Evolutionary conservation across 2,113 vertebrate genomes (phyloP).

Genomic region (Pagrus major): DNA sequence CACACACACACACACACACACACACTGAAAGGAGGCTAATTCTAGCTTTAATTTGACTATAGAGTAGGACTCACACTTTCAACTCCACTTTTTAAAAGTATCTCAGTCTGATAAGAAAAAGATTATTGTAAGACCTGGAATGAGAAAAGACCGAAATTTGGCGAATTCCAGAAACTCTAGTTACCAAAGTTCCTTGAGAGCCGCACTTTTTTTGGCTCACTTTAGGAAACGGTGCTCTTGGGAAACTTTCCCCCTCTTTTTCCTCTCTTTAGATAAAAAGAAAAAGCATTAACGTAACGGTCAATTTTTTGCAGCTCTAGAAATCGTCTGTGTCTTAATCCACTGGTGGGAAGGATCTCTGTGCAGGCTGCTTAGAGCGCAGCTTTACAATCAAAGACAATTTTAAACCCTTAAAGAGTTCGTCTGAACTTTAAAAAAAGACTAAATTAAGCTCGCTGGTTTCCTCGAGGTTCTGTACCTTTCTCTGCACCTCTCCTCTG

Average conservation of each 20-base stretch:
- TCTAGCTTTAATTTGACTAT: neutral
- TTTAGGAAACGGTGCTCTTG: conserved; percentile 30
- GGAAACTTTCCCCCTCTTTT: conserved; percentile 9
- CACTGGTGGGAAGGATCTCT: conserved; percentile 53
- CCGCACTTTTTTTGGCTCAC: conserved; percentile 15
- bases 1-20: neutral
- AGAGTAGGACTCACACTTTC: neutral
- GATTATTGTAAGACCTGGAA: neutral
- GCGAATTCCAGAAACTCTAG: conserved; percentile 25
- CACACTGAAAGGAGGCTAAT: conserved; percentile 10
- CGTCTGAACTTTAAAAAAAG: conserved; percentile 51
- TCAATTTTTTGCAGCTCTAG: conserved; percentile 48
- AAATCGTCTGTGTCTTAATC: conserved; percentile 62
- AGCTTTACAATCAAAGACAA: conserved; percentile 70
- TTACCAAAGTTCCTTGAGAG: conserved; percentile 39
- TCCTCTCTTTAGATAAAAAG: neutral
- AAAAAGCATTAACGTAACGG: conserved; percentile 25
- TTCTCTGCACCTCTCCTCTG: conserved; percentile 34
- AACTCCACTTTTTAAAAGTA: neutral
- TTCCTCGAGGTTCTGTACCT: conserved; percentile 54
- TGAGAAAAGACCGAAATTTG: conserved; percentile 7
- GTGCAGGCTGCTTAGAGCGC: conserved; percentile 31
- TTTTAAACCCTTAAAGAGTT: conserved; percentile 70
- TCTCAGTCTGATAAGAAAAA: neutral
- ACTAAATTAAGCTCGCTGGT: conserved; percentile 54